Evolutionary conservation across 2,888 invertebrate species (phyloP).

Genomic region (Copidosoma aretas): DNA sequence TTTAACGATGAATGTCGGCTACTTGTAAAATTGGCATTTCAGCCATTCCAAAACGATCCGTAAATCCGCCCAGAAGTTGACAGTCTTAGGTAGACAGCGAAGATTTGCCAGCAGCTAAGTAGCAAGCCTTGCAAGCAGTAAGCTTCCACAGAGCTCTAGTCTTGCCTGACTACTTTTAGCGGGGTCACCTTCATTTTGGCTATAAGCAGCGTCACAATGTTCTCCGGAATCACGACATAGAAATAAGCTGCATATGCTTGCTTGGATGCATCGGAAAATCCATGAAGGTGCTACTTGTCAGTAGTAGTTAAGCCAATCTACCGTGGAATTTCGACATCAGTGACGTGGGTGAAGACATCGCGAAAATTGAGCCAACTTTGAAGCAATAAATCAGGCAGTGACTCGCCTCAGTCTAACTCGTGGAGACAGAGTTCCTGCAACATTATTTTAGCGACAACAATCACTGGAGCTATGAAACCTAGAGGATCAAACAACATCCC

Average conservation of each 20-base stretch:
- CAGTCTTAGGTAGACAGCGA: no score
- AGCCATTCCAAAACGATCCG: no score
- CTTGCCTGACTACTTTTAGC: no score
- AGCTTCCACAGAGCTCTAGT: no score
- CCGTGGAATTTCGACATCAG: not conserved
- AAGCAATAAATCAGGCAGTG: not conserved
- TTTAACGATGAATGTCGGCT: no score
- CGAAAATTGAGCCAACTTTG: not conserved
- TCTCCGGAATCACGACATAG: not conserved
- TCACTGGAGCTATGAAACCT: not conserved
- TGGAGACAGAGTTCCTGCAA: not conserved
- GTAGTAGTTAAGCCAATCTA: not conserved
- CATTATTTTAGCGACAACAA: conserved; percentile 4
- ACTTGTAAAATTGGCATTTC: no score
- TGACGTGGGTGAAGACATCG: no score
- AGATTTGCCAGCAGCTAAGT: no score
- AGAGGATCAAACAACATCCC: not conserved
- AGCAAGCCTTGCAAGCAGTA: no score
- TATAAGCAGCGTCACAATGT: not conserved
- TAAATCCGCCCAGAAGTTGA: no score
- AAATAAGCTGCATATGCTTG: no score
- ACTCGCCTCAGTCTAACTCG: not conserved
- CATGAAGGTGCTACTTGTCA: not conserved
- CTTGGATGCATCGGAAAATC: conserved; percentile 4
- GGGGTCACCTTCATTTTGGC: conserved; percentile 2